A percentile compares a stretch with the other conserved stretches of the same genome.
Evolutionary conservation across 2,113 vertebrate genomes (phyloP).

Genomic region (Scopus umbretta): DNA sequence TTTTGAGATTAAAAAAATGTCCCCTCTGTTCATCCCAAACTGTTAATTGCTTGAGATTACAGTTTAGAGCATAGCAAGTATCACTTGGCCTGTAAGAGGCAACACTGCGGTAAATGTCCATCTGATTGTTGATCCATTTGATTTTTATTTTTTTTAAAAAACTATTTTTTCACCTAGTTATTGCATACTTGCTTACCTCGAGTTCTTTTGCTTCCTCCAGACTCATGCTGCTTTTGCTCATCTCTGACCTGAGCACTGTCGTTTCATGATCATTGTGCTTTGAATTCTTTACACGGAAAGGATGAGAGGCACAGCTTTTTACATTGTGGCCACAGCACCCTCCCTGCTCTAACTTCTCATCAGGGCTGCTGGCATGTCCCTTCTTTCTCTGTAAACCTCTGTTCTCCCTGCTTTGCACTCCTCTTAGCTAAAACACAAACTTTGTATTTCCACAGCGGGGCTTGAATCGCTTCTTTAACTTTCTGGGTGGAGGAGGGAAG

Average conservation of each 20-base stretch:
- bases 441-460: neutral
- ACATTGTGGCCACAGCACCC: neutral
- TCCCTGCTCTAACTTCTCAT: neutral
- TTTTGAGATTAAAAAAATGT: neutral
- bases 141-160: no score
- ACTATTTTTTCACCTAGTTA: neutral
- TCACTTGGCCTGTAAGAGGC: neutral
- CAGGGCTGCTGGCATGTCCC: neutral
- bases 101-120: neutral
- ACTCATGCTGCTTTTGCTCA: neutral
- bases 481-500: conserved; percentile 17
- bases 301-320: neutral
- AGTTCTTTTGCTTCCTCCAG: neutral
- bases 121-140: neutral
- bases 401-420: neutral
- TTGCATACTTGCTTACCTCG: neutral
- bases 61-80: neutral
- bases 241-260: neutral
- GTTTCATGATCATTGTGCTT: neutral
- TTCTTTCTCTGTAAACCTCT: neutral
- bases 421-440: neutral
- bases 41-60: neutral
- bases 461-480: neutral
- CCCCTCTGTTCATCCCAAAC: neutral
- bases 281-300: neutral